Evolutionary conservation across 2,888 invertebrate genomes (phyloP).

Genomic region (Chrysolina americana): DNA sequence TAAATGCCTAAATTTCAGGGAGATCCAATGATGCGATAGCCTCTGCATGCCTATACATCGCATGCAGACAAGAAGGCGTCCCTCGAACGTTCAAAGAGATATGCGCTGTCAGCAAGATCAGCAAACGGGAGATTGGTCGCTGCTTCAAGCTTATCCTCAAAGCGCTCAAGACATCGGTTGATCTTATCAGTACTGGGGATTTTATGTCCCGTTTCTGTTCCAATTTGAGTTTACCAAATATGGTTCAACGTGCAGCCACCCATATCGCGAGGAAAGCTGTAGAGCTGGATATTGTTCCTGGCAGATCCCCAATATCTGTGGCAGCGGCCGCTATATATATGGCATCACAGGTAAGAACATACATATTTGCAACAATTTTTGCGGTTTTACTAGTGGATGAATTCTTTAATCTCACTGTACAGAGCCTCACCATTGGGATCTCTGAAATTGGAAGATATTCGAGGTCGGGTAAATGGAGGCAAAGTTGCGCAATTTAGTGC

Average conservation of each 20-base stretch:
- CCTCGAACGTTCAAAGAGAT: slow-evolving; percentile 99
- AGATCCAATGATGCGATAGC: slow-evolving; percentile 98
- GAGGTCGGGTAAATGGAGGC: no score
- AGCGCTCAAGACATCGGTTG: slow-evolving; percentile 96
- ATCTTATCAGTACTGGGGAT: slow-evolving; percentile 97
- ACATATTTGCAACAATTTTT: background rate
- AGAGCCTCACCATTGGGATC: no score
- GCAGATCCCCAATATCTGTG: slow-evolving; percentile 97
- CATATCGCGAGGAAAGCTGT: slow-evolving; percentile 97
- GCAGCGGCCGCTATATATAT: slow-evolving; percentile 99
- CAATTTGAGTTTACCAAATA: slow-evolving; percentile 90
- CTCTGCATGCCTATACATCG: slow-evolving; percentile 98
- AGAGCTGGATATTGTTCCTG: slow-evolving; percentile 97
- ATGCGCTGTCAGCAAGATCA: slow-evolving; percentile 98
- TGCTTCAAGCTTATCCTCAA: slow-evolving; percentile 98
- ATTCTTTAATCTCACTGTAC: no score
- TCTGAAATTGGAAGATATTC: no score
- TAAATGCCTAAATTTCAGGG: slow-evolving; percentile 53
- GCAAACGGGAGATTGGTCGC: slow-evolving; percentile 98
- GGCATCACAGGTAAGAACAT: slow-evolving; percentile 84
- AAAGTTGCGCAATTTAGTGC: no score
- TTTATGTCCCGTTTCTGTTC: slow-evolving; percentile 99
- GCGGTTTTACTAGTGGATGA: no score
- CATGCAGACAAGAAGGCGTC: slow-evolving; percentile 98
- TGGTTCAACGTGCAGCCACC: slow-evolving; percentile 94